A percentile compares a stretch with the other conserved stretches of the same genome.
Conservation (phyloP, 2,797 vertebrate species). For the Loris lydekkerianus region DNA sequence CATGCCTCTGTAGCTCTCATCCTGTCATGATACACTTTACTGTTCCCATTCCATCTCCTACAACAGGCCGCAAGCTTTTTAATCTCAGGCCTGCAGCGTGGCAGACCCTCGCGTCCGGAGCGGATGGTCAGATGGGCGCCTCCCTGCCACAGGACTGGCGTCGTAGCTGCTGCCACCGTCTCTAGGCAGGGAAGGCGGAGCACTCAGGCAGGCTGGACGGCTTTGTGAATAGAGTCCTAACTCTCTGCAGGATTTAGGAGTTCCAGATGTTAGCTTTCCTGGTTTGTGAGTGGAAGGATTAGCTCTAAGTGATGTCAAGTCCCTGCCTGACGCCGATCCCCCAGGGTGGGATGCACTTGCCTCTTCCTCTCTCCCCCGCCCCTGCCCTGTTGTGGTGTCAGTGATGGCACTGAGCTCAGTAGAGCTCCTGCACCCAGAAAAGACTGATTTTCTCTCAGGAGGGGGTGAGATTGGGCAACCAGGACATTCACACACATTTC, state of each 20-base stretch:
- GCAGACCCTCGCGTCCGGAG: background rate
- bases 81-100: background rate
- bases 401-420: too few species aligned
- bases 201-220: fast-evolving
- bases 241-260: background rate
- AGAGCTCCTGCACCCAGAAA: background rate
- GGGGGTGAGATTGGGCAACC: background rate
- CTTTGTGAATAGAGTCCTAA: background rate
- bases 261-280: background rate
- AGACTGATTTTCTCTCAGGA: background rate
- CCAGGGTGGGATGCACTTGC: background rate
- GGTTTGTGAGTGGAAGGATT: background rate
- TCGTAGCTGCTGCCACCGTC: background rate
- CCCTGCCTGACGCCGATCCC: background rate
- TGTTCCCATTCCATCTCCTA: background rate
- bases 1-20: background rate
- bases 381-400: background rate
- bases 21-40: background rate
- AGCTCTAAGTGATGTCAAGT: background rate
- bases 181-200: background rate
- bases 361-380: background rate
- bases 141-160: background rate
- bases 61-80: background rate
- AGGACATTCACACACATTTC: background rate
- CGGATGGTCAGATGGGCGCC: background rate